Evolutionary conservation across 2,113 vertebrate genomes (phyloP).

Genomic region (Mormyrus iriodes): DNA sequence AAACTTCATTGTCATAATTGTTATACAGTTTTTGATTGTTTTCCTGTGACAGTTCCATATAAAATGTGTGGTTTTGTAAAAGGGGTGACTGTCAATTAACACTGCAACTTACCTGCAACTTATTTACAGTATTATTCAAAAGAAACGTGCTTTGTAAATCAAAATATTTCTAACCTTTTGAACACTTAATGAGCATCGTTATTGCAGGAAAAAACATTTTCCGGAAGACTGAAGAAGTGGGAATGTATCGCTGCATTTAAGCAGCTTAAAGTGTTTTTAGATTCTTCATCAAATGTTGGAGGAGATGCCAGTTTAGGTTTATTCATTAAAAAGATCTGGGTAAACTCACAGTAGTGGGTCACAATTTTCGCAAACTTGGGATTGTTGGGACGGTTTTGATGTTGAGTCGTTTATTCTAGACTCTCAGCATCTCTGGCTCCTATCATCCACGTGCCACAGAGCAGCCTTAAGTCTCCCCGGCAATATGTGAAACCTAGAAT

Average conservation of each 20-base stretch:
- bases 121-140: background rate
- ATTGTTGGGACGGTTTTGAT: background rate
- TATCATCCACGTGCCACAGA: background rate
- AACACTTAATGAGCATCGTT: background rate
- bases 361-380: background rate
- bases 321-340: background rate
- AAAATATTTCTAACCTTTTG: background rate
- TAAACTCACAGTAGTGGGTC: background rate
- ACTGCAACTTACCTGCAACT: background rate
- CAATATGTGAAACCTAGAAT: background rate
- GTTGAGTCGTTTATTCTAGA: background rate
- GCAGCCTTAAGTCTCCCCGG: background rate
- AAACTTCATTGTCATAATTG: background rate
- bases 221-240: background rate
- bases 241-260: background rate
- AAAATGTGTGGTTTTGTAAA: background rate
- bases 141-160: background rate
- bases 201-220: background rate
- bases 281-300: background rate
- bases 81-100: background rate
- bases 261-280: background rate
- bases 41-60: background rate
- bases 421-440: background rate
- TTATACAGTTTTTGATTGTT: background rate
- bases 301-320: background rate